phyloP scores from a whole-genome alignment of 2,888 invertebrate species.

The Crocallis elinguaria region DNA sequence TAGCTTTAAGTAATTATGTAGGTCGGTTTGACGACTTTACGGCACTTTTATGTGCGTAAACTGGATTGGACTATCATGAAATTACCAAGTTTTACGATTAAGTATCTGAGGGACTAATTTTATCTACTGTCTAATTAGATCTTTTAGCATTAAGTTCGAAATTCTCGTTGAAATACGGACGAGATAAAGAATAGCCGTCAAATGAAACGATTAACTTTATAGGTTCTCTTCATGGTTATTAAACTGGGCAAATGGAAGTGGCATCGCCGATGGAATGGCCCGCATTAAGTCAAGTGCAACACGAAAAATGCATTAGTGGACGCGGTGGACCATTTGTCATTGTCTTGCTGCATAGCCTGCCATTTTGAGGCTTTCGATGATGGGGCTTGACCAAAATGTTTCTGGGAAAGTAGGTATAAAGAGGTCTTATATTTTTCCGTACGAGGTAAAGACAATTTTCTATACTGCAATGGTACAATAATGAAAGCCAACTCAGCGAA shows the following conservation, averaged over 20 bases:
- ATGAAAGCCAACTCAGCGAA: no score
- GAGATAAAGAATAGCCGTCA: constrained; percentile 45
- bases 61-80: constrained; percentile 5
- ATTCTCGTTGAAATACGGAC: constrained; percentile 37
- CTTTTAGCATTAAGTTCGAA: constrained; percentile 25
- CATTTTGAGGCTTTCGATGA: constrained; percentile 1
- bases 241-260: constrained; percentile 40
- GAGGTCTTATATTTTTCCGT: no score
- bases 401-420: no score
- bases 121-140: constrained; percentile 28
- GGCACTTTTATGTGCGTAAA: neutral
- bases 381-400: neutral
- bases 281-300: constrained; percentile 84
- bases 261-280: constrained; percentile 51
- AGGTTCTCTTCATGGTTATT: constrained; percentile 61
- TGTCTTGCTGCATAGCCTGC: constrained; percentile 52
- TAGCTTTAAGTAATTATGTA: no score
- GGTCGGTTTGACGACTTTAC: neutral
- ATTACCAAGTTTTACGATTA: constrained; percentile 20
- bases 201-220: constrained; percentile 54
- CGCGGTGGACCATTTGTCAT: constrained; percentile 68
- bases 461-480: no score
- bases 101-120: constrained; percentile 15
- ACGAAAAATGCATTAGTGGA: constrained; percentile 82
- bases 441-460: no score